These are phyloP conservation scores for Beris chalybata DNA, from an alignment of 2,888 invertebrate species.

Conservation along the genomic window DNA sequence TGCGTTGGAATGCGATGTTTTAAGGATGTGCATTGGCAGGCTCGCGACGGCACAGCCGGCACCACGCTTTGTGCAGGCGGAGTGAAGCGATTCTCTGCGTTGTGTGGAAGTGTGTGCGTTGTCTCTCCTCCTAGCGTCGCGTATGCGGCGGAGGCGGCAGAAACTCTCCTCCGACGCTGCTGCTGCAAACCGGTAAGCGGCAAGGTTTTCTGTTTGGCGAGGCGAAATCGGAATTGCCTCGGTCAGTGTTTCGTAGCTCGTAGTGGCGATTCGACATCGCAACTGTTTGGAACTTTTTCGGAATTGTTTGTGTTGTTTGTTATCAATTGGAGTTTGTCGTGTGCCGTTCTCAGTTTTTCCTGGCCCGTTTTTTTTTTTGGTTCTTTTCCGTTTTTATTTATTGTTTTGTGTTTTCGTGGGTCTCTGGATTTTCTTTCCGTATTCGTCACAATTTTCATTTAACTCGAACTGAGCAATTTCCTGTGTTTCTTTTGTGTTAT, in stretches of 20 bases:
- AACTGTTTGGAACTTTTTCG: conserved; percentile 44
- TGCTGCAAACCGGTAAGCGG: not conserved
- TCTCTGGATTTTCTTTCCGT: not conserved
- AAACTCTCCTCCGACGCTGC: not conserved
- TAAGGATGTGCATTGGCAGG: not conserved
- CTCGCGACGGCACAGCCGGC: conserved; percentile 37
- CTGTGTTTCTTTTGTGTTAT: no score
- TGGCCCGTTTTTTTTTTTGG: not conserved
- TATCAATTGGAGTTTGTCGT: conserved; percentile 10
- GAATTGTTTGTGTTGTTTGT: conserved; percentile 29
- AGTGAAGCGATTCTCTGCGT: not conserved
- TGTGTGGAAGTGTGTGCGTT: conserved; percentile 38
- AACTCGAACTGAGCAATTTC: no score
- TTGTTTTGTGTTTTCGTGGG: not conserved
- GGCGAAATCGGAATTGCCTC: conserved; percentile 28
- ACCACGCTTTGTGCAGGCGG: not conserved
- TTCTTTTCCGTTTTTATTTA: conserved; percentile 6
- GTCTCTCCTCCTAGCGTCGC: conserved; percentile 38
- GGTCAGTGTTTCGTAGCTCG: conserved; percentile 36
- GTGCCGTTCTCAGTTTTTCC: not conserved
- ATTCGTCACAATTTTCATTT: no score
- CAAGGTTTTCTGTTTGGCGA: conserved; percentile 21
- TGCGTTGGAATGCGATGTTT: conserved; percentile 35
- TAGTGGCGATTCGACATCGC: conserved; percentile 56
- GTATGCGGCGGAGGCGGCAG: conserved; percentile 25